A percentile compares a stretch with the other conserved stretches of the same genome.
Evolutionary conservation across 2,113 vertebrate species (phyloP).

Genomic region (Aptenodytes forsteri): DNA sequence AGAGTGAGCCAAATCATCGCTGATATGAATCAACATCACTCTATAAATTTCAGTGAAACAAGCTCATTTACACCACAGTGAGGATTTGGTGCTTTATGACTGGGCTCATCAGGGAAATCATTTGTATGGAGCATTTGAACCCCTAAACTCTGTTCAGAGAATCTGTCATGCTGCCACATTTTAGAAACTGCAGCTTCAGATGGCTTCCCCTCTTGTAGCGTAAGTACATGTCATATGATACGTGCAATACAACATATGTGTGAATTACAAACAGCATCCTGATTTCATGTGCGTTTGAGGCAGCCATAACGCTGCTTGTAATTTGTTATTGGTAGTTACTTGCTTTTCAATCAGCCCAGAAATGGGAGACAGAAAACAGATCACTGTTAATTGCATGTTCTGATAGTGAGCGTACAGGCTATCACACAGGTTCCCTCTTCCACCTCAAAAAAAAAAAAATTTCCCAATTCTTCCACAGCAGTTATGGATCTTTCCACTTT

Average conservation of each 20-base stretch:
- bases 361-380: not conserved
- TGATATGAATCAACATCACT: not conserved
- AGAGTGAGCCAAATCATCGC: not conserved
- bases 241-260: fast-evolving
- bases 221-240: not conserved
- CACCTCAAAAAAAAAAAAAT: not conserved
- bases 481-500: not conserved
- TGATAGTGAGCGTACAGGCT: not conserved
- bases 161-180: not conserved
- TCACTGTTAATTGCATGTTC: not conserved
- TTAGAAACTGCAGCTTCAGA: not conserved
- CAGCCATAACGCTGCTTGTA: not conserved
- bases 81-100: not conserved
- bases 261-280: not conserved
- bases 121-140: not conserved
- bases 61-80: not conserved
- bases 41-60: not conserved
- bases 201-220: not conserved
- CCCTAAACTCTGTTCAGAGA: not conserved
- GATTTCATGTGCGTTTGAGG: not conserved
- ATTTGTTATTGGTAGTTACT: not conserved
- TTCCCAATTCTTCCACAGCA: not conserved
- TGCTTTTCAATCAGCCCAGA: not conserved
- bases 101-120: not conserved
- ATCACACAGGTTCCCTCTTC: not conserved